Base-by-base conservation (phyloP, 2,113 vertebrate species). In the Haemorhous mexicanus region DNA sequence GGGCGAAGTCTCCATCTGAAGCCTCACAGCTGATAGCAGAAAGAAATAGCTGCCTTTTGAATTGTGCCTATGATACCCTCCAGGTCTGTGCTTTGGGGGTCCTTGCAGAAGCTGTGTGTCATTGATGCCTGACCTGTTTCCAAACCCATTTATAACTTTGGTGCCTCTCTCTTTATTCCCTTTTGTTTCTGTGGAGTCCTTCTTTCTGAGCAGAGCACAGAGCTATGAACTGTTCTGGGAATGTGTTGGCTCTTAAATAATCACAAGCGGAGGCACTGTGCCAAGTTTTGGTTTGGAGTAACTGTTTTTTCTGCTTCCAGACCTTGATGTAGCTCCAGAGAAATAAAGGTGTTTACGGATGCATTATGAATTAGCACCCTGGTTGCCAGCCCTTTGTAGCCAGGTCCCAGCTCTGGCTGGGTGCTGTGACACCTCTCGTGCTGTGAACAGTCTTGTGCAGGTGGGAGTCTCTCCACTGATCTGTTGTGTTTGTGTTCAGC, bases 271-370 rank as follows among this genome's bases (percentile, higher is more conserved):
- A 27, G 78, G 47, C 26, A 17, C 33, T 27, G 67, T 80, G 95
- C 96, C 96, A 95, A 77, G 67, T 90, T 95, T 83, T 85, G 82
- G 67, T 4, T 85, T 83, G 83, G 75, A 88, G 62, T 66, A 95
- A 90, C 67, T 96, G 95, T 96, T 96, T 95, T 93, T 96, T 96
- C 93, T 96, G 92, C 74, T 95, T 96, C 96, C 96, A 96, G 85
- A 82, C 94, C 74, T 96, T 96, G 90, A 96, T 96, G 95, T 94
- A 82, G 90, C 78, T 95, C 87, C 94, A 96, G 93, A 87, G 92
- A 56, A 90, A 84, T 63, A 68, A 91, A 93, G 62, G 82, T 91
- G 84, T 96, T 94, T 94, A 95, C 3, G 3, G 87, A 87, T 95
- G 56, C 74, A 49, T 79, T 91, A 78, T 94, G 90, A 93, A 95